A percentile compares a stretch with the other conserved stretches of the same genome.
Evolutionary conservation across 2,888 invertebrate genomes (phyloP).

Genomic region (Quadroppia sp.): DNA sequence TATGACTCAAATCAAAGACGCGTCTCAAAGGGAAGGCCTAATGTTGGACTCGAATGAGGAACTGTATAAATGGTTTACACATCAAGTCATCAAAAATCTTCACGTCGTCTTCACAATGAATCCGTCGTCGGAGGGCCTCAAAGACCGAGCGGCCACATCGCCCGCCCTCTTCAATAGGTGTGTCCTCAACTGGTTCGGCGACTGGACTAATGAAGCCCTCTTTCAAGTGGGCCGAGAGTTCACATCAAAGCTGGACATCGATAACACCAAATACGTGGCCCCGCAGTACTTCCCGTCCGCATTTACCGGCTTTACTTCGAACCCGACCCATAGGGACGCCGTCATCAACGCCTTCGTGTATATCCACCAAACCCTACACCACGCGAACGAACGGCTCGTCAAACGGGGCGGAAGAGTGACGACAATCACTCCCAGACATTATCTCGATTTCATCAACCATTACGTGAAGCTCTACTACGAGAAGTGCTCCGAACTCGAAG

Average conservation of each 20-base stretch:
- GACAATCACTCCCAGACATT: slow-evolving; percentile 97
- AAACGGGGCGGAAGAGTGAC: slow-evolving; percentile 91
- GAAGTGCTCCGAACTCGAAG: slow-evolving; percentile 95
- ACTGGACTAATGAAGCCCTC: slow-evolving; percentile 95
- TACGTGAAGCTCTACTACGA: slow-evolving; percentile 96
- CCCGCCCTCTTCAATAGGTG: slow-evolving; percentile 96
- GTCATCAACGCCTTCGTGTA: slow-evolving; percentile 99
- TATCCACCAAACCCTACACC: slow-evolving; percentile 94
- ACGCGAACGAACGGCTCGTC: slow-evolving; percentile 81
- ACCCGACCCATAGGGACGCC: slow-evolving; percentile 83
- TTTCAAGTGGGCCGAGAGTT: slow-evolving; percentile 68
- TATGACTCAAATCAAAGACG: slow-evolving; percentile 99
- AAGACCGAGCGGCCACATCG: slow-evolving; percentile 97
- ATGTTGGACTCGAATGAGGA: slow-evolving; percentile 99
- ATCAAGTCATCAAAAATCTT: slow-evolving; percentile 91
- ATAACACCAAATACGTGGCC: slow-evolving; percentile 83
- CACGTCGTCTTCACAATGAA: slow-evolving; percentile 99
- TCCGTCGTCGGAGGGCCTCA: slow-evolving; percentile 95
- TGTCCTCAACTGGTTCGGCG: slow-evolving; percentile 99
- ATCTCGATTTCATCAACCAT: slow-evolving; percentile 98
- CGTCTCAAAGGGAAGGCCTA: slow-evolving; percentile 92
- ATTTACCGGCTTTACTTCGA: slow-evolving; percentile 66
- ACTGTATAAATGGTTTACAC: slow-evolving; percentile 99
- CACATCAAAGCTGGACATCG: slow-evolving; percentile 89
- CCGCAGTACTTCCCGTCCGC: slow-evolving; percentile 80